Percentiles rank a stretch among this genome's conserved stretches.
Evolutionary conservation across 1,140 invertebrate species (phyloP).

Genomic region (Bombus waltoni): DNA sequence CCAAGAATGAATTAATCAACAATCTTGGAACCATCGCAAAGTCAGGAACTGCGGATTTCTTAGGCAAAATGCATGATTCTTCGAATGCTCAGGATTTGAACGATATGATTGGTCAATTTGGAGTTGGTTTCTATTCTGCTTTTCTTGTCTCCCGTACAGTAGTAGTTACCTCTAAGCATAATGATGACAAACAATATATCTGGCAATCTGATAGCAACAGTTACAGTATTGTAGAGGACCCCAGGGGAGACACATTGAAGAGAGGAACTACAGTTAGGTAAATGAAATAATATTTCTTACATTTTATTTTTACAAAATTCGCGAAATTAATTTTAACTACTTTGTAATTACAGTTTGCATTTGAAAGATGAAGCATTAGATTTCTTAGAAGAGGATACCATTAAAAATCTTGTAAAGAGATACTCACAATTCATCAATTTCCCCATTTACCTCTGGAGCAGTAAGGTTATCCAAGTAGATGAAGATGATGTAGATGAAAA

Average conservation of each 20-base stretch:
- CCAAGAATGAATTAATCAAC: slow-evolving; percentile 95
- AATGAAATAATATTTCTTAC: slow-evolving; percentile 1
- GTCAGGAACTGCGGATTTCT: slow-evolving; percentile 99
- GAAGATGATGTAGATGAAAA: slow-evolving; percentile 85
- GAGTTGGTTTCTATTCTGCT: slow-evolving; percentile 98
- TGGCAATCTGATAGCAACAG: slow-evolving; percentile 98
- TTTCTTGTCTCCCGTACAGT: slow-evolving; percentile 97
- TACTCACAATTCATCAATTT: slow-evolving; percentile 99
- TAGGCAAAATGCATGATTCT: slow-evolving; percentile 94
- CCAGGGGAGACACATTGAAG: slow-evolving; percentile 94
- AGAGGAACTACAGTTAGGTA: slow-evolving; percentile 89
- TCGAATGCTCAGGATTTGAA: slow-evolving; percentile 86
- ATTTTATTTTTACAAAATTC: background rate
- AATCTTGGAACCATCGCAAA: slow-evolving; percentile 99
- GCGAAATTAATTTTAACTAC: background rate
- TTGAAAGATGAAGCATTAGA: slow-evolving; percentile 98
- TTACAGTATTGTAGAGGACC: slow-evolving; percentile 96
- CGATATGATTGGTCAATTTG: slow-evolving; percentile 97
- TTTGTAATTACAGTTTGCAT: slow-evolving; percentile 86
- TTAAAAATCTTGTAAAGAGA: slow-evolving; percentile 96
- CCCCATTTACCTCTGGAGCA: slow-evolving; percentile 98
- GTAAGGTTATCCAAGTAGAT: slow-evolving; percentile 95
- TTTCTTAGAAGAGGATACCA: slow-evolving; percentile 96
- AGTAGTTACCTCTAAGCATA: slow-evolving; percentile 97
- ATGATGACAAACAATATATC: slow-evolving; percentile 97